Base-by-base conservation (phyloP, 2,113 vertebrate species). In the Etheostoma spectabile region DNA sequence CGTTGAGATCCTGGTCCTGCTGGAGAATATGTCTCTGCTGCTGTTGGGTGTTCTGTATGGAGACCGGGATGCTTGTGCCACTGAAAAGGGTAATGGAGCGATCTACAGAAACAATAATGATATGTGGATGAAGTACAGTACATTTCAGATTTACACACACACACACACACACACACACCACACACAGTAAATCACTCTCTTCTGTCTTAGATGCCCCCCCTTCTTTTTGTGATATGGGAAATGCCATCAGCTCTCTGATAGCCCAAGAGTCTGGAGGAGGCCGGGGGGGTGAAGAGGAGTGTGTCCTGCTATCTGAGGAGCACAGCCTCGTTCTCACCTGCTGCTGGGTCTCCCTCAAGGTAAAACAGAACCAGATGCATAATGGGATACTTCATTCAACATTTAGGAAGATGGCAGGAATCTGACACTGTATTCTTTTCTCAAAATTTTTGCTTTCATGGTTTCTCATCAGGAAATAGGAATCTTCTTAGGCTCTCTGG, bases 331-430 rank as follows among this genome's bases (percentile, higher is more conserved):
- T 98, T 56, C 94, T 98, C 87, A 98, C 97, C 1, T 97, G 96
- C 89, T 98, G 96, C 92, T 98, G 97, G 97, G 96, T 98, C 48
- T 96, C 97, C 0, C 95, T 98, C 74, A 97, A 97, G 96, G 97
- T 98, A 82, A 49, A 38, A 19, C 57, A 45, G 38, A 45, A 64
- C 4, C 33, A n/a, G n/a, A 57, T 61, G 22, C n/a, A 38, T 57
- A 19, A 27, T 12, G n/a, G 2, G 1, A 56, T 45, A 19, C 19
- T 2, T 33, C 14, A 42, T 3, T 33, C 18, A 42, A 2, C 8
- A 70, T 48, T 30, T 12, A 27, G 48, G 35, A 59, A 56, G 8
- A 14, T 48, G 11, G 42, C 24, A 15, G 3, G 30, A 33, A 11
- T 2, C n/a, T 45, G 15, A 12, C 8, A 10, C 55, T 63, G 15